Evolutionary conservation across 2,888 invertebrate species (phyloP), one percentile per base, ranked within the genome.

Genomic region (Tillus elongatus): DNA sequence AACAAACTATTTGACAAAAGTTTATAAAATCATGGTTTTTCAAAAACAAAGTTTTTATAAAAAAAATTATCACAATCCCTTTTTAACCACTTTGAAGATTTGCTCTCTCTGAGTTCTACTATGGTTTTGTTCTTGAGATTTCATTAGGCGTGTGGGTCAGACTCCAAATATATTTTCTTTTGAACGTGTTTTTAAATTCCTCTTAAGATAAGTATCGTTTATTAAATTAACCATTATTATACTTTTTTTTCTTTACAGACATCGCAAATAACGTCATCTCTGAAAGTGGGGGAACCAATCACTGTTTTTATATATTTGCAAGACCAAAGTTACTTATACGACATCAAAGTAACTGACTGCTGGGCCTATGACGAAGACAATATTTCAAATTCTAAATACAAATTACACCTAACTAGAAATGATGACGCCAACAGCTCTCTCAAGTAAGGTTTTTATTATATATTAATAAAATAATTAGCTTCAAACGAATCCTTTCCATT

Each of bases 331-430:
- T 71, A 70, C 19, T 71, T 74, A 39, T 81, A 77, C 53, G 80
- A 80, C 53, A 63, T 82, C 3, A 73, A 73, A 51, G 78, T 83
- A 16, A 71, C 78, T 39, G 81, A 82, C 54, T 83, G 83, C 50
- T 82, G 79, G 74, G 83, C 82, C 0, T 80, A 78, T 39, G 80
- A 80, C 46, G 70, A 67, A 40, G 75, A 76, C 33, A 69, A 75
- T 40, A 79, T 79, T 50, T 72, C 75, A n/a, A 32, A 37, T 13
- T 41, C 49, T 2, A 42, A 44, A 37, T 37, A 46, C 35, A 48
- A 44, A 36, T 26, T 49, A 2, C 43, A 46, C 13, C 24, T 50
- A 36, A 45, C 36, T 6, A 29, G 12, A 8, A 29, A 10, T 6
- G 6, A 6, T 11, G 6, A 8, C 12, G 30, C 6, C 30, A 10